Evolutionary conservation across 2,113 vertebrate species (phyloP).

Genomic region (Dasypus novemcinctus): DNA sequence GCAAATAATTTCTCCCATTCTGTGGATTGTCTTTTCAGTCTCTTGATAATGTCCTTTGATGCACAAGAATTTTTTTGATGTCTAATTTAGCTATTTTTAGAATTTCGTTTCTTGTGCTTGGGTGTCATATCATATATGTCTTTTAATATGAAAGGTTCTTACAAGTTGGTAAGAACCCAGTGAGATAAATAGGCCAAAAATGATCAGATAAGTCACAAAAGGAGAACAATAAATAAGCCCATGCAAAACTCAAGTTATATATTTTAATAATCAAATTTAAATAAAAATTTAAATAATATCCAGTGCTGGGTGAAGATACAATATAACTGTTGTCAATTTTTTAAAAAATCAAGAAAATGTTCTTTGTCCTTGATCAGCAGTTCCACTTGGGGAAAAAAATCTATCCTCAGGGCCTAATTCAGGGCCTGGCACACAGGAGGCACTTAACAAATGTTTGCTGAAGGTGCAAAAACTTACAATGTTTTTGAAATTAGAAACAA

Average conservation of each 20-base stretch:
- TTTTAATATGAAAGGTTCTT: not conserved
- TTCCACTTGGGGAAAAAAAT: not conserved
- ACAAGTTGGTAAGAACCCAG: not conserved
- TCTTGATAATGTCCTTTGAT: too few relatives aligned
- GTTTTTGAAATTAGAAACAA: constrained; percentile 10
- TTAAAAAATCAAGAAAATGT: not conserved
- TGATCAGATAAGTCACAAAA: not conserved
- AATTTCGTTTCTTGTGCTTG: too few relatives aligned
- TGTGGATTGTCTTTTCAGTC: too few relatives aligned
- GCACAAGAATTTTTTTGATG: too few relatives aligned
- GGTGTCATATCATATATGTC: not conserved
- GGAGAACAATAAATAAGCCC: not conserved
- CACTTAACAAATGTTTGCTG: not conserved
- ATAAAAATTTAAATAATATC: not conserved
- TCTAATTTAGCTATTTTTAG: too few relatives aligned
- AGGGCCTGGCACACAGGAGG: not conserved
- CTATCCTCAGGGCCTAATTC: not conserved
- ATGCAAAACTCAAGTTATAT: not conserved
- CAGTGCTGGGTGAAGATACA: not conserved
- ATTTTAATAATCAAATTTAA: not conserved
- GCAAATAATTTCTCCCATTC: too few relatives aligned
- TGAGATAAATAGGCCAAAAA: not conserved
- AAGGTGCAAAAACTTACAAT: not conserved
- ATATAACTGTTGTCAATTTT: not conserved
- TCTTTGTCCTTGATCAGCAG: not conserved